Evolutionary conservation across 2,113 vertebrate genomes (phyloP), one percentile per base, ranked within the genome.

Genomic region (Eudyptes chrysolophus): DNA sequence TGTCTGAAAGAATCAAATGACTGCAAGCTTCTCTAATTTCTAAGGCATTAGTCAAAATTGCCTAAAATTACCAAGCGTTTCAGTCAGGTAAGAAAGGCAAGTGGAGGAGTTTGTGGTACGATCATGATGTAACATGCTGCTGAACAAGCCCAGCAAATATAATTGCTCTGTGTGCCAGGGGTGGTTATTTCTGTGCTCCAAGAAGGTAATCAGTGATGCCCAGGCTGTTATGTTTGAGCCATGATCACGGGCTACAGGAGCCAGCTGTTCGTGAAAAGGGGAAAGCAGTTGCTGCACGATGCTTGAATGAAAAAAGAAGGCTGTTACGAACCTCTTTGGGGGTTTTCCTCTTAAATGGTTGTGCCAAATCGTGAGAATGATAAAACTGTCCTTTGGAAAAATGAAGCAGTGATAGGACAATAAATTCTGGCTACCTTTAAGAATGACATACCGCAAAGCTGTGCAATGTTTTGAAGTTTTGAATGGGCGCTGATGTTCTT

Each of bases 351-450:
- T 65, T 72, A 54, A 85, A 46, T 7, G 2, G 2, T 44, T 79
- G 17, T 75, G 32, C 10, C 36, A 70, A 65, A 77, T 8, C 11
- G 29, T 21, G 9, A 68, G 44, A 82, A 52, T 4, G 11, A 49
- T 36, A 40, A 61, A 94, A 62, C 12, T 13, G 3, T 5, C 25
- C 24, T 68, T 36, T 29, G 16, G 19, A 52, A 83, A 92, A 83
- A 36, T 30, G 24, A 66, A 62, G 27, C 8, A 78, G 29, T 0
- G 0, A 30, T 2, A 24, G 7, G 25, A 32, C 27, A 48, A 10
- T 38, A 80, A 51, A 32, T n/a, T 42, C 36, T 46, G 30, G 5
- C 32, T 49, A 2, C 25, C 4, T 89, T 84, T 46, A 75, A 44
- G 61, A 75, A 79, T 26, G 40, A 19, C 62, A 48, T 19, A n/a